Evolutionary conservation across 2,113 vertebrate genomes (phyloP), one percentile per base, ranked within the genome.

Genomic region (Asarcornis scutulata): DNA sequence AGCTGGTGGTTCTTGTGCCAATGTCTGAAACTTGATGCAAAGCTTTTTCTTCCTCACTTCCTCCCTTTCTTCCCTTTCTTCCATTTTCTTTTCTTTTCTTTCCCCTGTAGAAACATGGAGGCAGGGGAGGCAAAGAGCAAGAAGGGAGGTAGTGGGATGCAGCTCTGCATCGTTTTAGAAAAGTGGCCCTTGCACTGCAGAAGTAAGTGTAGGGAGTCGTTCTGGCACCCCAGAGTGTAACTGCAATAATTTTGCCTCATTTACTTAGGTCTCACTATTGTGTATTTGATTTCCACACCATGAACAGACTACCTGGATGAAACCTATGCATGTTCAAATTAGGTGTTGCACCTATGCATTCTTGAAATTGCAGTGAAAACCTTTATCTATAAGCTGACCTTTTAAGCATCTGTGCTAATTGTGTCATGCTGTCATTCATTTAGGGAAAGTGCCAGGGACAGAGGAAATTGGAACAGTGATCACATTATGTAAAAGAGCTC

Each of bases 361-460:
- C 36, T 72, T 22, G 55, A 71, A 50, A n/a, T 15, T 1, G 6
- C 6, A 0, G 31, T 3, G 68, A 71, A 34, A 32, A 1, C n/a
- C 22, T 86, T 72, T 16, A 36, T 22, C 13, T 23, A 17, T 22
- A 73, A 58, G 23, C 4, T 50, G 58, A 27, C 32, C 62, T 77
- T 85, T 46, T 17, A 27, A 67, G 26, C 2, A 1, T 20, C n/a
- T 46, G 7, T 36, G 31, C 25, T 50, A 29, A 25, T 13, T 48
- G 17, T 42, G 67, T 38, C 42, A 9, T 11, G 1, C 31, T 42
- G 59, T n/a, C 40, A 13, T 13, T 42, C 53, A 4, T 20, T 3
- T 1, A 16, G 48, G 36, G 44, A 25, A 84, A 12, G 59, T 16
- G 77, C 58, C 63, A 58, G 42, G 42, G 31, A 56, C 44, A 21